Conservation (phyloP, 2,797 vertebrate species). For the Pachyuromys duprasi region DNA sequence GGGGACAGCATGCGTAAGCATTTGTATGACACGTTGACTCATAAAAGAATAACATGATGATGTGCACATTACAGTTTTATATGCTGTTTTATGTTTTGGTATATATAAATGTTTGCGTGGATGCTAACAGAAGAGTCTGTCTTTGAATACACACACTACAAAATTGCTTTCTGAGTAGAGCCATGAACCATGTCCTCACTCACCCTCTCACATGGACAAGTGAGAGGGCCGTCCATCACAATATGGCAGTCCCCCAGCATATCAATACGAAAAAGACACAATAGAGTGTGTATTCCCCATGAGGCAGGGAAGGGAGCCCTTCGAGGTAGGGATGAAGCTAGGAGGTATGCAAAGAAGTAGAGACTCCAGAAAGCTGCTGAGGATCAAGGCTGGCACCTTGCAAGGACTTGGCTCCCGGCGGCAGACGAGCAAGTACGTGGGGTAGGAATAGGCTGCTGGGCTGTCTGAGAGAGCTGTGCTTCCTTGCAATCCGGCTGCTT, state of each 20-base stretch:
- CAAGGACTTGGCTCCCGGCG: neutral
- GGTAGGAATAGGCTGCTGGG: neutral
- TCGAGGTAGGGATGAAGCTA: neutral
- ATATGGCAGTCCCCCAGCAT: neutral
- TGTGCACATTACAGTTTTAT: neutral
- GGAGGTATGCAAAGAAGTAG: neutral
- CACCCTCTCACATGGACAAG: neutral
- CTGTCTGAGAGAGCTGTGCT: neutral
- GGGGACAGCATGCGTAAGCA: neutral
- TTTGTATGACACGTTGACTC: neutral
- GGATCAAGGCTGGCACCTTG: neutral
- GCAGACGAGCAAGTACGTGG: neutral
- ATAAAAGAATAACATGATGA: neutral
- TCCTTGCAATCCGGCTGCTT: slow-evolving; percentile 21
- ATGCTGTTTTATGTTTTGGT: slow-evolving; percentile 3
- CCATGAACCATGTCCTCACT: neutral
- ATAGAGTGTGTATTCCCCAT: neutral
- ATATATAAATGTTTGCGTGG: neutral
- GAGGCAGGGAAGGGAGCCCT: neutral
- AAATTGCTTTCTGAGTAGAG: neutral
- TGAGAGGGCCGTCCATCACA: neutral
- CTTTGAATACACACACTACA: neutral
- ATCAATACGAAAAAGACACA: neutral
- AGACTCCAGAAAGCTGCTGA: neutral
- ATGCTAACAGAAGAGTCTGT: neutral